Percentiles rank a stretch among this genome's conserved stretches.
Evolutionary conservation across 2,113 vertebrate species (phyloP).

Genomic region (Platichthys stellatus): DNA sequence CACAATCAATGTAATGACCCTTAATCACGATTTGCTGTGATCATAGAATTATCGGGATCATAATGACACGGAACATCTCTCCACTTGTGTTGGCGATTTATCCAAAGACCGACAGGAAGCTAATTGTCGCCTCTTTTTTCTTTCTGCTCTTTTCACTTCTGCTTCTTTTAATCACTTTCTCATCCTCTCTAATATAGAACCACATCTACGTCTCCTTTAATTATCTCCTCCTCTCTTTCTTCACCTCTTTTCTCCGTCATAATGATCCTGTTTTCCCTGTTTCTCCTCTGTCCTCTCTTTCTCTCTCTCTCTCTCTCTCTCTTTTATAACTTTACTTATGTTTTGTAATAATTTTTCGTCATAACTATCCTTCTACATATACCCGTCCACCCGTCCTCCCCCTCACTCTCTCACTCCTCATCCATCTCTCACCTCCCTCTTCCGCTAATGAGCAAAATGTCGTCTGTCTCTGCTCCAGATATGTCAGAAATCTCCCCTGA

Average conservation of each 20-base stretch:
- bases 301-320: neutral
- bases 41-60: constrained; percentile 41
- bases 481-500: constrained; percentile 70
- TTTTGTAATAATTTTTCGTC: constrained; percentile 45
- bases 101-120: constrained; percentile 17
- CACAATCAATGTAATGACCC: constrained; percentile 33
- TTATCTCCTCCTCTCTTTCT: neutral
- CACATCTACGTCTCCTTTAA: constrained; percentile 2
- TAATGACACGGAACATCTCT: constrained; percentile 38
- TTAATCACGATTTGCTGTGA: constrained; percentile 19
- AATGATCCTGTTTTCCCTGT: neutral
- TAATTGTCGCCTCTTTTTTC: constrained; percentile 1
- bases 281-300: neutral
- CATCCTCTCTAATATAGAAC: neutral
- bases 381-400: constrained; percentile 31
- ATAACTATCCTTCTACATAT: constrained; percentile 3
- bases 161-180: too few relatives aligned
- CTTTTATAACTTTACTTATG: neutral
- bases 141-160: neutral
- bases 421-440: constrained; percentile 60
- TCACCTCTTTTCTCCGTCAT: too few relatives aligned
- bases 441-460: constrained; percentile 65
- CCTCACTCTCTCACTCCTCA: constrained; percentile 28
- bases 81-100: neutral
- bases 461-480: constrained; percentile 70